Conservation (phyloP, 1,140 invertebrate genomes). For the Camponotus pennsylvanicus region DNA sequence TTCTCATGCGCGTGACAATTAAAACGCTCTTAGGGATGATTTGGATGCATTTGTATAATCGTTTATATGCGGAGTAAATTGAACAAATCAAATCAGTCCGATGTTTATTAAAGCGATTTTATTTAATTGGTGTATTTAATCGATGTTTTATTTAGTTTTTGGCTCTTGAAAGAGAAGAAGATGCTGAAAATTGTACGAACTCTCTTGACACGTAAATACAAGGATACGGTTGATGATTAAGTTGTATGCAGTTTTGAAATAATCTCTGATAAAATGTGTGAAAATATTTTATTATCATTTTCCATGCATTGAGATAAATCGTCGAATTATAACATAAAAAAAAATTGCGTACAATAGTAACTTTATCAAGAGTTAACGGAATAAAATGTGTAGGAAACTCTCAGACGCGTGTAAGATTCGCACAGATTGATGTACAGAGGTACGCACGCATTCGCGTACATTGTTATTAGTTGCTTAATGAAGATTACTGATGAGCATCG, state of each 20-base stretch:
- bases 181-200: background rate
- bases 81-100: background rate
- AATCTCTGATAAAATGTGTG: too few relatives aligned
- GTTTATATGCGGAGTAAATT: background rate
- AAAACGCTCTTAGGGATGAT: constrained; percentile 41
- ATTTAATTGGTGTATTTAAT: too few relatives aligned
- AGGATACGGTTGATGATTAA: background rate
- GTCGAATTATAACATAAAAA: background rate
- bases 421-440: constrained; percentile 15
- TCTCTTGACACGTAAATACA: background rate
- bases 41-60: constrained; percentile 27
- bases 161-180: background rate
- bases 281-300: background rate
- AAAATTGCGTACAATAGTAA: background rate
- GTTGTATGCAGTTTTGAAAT: background rate
- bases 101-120: too few relatives aligned
- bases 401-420: background rate
- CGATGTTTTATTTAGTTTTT: too few relatives aligned
- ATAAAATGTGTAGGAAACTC: background rate
- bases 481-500: constrained; percentile 29
- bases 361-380: background rate
- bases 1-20: constrained; percentile 47
- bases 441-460: background rate
- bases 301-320: background rate
- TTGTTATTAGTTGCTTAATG: constrained; percentile 45